phyloP scores from a whole-genome alignment of 2,113 vertebrate genomes.

The Vireo altiloquus region DNA sequence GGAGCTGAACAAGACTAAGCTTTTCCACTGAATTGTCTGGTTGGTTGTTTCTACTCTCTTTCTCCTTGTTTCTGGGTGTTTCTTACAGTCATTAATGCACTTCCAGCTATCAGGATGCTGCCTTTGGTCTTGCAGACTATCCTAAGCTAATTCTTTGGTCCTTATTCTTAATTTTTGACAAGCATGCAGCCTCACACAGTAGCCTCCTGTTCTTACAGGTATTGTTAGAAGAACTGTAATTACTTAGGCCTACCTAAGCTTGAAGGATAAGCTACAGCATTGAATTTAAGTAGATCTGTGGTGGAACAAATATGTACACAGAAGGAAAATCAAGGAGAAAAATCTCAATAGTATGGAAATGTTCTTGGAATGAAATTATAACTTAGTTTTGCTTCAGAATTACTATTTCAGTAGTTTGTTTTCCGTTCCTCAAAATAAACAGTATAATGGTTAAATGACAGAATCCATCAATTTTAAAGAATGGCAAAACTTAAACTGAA shows the following conservation, averaged over 20 bases:
- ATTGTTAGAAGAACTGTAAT: neutral
- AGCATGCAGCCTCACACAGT: neutral
- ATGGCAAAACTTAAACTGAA: neutral
- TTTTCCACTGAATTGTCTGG: neutral
- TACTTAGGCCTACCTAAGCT: neutral
- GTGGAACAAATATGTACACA: neutral
- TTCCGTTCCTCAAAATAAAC: neutral
- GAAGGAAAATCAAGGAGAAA: neutral
- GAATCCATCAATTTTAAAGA: neutral
- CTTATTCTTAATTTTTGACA: neutral
- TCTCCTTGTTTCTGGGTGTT: neutral
- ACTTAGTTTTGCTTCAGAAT: neutral
- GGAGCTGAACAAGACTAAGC: neutral
- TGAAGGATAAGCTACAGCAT: neutral
- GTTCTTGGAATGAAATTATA: neutral
- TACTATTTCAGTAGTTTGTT: neutral
- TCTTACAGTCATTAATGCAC: neutral
- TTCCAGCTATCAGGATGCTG: neutral
- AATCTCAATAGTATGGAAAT: neutral
- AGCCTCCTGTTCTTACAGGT: neutral
- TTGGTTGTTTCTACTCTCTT: neutral
- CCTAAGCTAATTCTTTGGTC: neutral
- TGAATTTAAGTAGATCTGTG: neutral
- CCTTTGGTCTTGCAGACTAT: neutral
- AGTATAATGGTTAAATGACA: neutral